Evolutionary conservation across 2,888 invertebrate species (phyloP), one percentile per base, ranked within the genome.

Genomic region (Amphipyra tragopoginis): DNA sequence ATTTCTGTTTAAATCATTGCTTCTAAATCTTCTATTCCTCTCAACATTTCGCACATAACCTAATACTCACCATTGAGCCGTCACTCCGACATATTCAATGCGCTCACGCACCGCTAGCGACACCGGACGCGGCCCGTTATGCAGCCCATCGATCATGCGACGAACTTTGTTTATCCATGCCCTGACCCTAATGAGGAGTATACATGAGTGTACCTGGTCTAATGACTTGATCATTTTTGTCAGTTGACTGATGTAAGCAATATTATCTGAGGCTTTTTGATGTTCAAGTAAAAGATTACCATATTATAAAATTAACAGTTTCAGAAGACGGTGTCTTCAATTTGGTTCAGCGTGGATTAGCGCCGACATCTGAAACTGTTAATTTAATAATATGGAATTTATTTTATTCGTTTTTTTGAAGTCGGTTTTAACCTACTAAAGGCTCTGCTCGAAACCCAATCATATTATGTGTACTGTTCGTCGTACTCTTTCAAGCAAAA

Each of bases 51-150:
- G 52, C 65, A 70, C 29, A 59, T 40, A 48, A 59, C 48, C 49
- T 39, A 49, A 53, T 44, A 56, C 29, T 29, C 9, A 48, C 61
- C 45, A 72, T 74, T 65, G 68, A 75, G 59, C 51, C 58, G 68
- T 75, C 75, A 72, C 47, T 75, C 65, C 47, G 33, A 14, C 67
- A 9, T 15, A 68, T 54, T 68, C 55, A 71, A 76, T 68, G 80
- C 75, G 79, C 72, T 65, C 52, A 57, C 67, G 55, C 68, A 65
- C 36, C 61, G 58, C 52, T 44, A 65, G 62, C 69, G 65, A 72
- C 77, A 80, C 84, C 89, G 89, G 89, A 88, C 88, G 84, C 64
- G 84, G 74, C 66, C 88, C 89, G 89, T 89, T 89, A 89, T 77
- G 65, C 78, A 72, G 73, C 70, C 79, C 83, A 86, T 87, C 86